Evolutionary conservation across 2,113 vertebrate genomes (phyloP).

Genomic region (Rhizomys pruinosus): DNA sequence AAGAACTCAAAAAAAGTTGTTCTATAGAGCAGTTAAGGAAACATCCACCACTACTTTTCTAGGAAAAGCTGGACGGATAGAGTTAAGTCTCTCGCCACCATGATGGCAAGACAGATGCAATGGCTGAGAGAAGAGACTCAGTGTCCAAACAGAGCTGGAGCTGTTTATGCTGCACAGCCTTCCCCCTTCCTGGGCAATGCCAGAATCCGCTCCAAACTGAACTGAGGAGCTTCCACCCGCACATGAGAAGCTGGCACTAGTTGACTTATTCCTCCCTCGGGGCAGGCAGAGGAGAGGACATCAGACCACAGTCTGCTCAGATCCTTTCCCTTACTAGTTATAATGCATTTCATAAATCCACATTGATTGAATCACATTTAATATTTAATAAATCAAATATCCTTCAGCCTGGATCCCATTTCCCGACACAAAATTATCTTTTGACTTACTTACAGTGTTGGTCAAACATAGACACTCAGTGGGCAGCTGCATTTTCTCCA

Average conservation of each 20-base stretch:
- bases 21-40: background rate
- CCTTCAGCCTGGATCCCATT: background rate
- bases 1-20: background rate
- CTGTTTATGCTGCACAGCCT: fast-evolving
- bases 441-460: background rate
- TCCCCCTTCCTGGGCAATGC: background rate
- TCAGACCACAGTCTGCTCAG: background rate
- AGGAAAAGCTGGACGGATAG: background rate
- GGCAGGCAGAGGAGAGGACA: background rate
- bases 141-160: background rate
- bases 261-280: background rate
- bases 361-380: slow-evolving; percentile 7
- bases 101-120: background rate
- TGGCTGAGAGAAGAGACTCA: background rate
- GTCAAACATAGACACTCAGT: background rate
- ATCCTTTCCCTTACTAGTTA: background rate
- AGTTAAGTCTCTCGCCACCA: background rate
- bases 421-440: background rate
- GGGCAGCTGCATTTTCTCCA: slow-evolving; percentile 16
- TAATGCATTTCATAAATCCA: background rate
- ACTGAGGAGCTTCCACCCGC: background rate
- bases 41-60: background rate
- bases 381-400: background rate
- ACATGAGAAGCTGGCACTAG: background rate
- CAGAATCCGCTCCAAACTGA: background rate